Evolutionary conservation across 2,888 invertebrate species (phyloP).

Genomic region (Aphidoletes aphidimyza): DNA sequence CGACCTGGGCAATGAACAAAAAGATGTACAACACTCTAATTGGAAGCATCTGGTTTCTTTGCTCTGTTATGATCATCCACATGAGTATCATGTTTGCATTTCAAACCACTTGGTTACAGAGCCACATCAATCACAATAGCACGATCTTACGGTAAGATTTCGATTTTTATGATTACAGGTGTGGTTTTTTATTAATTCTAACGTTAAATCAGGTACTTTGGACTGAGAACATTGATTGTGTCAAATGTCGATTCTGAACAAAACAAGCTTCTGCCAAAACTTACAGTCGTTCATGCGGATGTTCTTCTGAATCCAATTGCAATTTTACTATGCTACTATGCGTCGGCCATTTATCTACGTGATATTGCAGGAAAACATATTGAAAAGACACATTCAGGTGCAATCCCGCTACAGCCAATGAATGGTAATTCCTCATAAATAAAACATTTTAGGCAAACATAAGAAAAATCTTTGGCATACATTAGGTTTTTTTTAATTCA

Average conservation of each 20-base stretch:
- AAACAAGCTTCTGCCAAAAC: neutral
- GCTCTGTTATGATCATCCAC: neutral
- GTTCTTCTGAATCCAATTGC: neutral
- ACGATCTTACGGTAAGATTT: neutral
- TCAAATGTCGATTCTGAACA: neutral
- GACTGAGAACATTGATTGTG: too few species aligned
- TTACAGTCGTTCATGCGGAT: neutral
- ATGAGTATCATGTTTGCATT: neutral
- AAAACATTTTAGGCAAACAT: too few species aligned
- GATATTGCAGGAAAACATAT: neutral
- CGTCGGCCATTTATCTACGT: neutral
- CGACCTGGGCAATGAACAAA: neutral
- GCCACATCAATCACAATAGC: neutral
- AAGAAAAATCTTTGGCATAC: too few species aligned
- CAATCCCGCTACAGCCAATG: neutral
- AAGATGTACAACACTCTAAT: neutral
- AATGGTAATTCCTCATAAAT: too few species aligned
- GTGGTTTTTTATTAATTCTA: too few species aligned
- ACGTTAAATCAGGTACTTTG: neutral
- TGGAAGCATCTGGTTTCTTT: neutral
- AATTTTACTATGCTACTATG: neutral
- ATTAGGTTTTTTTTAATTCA: neutral
- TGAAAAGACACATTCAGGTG: neutral
- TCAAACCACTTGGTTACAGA: neutral
- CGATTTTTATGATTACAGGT: too few species aligned